Evolutionary conservation across 2,888 invertebrate genomes (phyloP).

Genomic region (Kuschelorhynchus macadamiae): DNA sequence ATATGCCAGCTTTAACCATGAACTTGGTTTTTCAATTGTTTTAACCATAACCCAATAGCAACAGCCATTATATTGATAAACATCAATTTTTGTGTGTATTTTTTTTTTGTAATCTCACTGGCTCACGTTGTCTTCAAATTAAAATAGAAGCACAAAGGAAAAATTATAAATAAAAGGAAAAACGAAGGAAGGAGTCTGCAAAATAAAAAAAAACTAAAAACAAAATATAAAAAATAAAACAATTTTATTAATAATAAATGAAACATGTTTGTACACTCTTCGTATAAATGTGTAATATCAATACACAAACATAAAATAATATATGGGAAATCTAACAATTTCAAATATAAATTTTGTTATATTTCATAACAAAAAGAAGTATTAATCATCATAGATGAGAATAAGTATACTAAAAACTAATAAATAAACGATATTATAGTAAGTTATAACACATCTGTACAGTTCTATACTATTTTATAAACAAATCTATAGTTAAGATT

Average conservation of each 20-base stretch:
- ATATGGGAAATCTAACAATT: slow-evolving; percentile 23
- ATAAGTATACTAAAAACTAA: no score
- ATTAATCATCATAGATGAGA: neutral
- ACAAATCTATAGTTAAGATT: no score
- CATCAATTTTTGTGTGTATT: no score
- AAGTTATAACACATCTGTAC: no score
- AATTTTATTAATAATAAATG: slow-evolving; percentile 41
- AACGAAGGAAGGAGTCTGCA: slow-evolving; percentile 1
- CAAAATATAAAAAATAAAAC: slow-evolving; percentile 47
- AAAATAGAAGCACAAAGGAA: neutral
- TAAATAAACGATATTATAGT: no score
- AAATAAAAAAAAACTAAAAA: slow-evolving; percentile 29
- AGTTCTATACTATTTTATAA: no score
- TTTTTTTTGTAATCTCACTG: no score
- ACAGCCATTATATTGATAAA: no score
- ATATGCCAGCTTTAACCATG: no score
- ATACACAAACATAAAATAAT: slow-evolving; percentile 32
- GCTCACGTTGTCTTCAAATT: no score
- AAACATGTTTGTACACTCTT: slow-evolving; percentile 33
- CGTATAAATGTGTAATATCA: slow-evolving; percentile 19
- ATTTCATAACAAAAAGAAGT: slow-evolving; percentile 1
- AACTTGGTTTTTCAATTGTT: no score
- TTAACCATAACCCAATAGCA: no score
- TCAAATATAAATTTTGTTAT: slow-evolving; percentile 24
- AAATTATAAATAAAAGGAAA: neutral